A percentile compares a stretch with the other conserved stretches of the same genome.
These are phyloP conservation scores for Cephonodes hylas DNA, from an alignment of 2,888 invertebrate genomes.

Conservation along the genomic window DNA sequence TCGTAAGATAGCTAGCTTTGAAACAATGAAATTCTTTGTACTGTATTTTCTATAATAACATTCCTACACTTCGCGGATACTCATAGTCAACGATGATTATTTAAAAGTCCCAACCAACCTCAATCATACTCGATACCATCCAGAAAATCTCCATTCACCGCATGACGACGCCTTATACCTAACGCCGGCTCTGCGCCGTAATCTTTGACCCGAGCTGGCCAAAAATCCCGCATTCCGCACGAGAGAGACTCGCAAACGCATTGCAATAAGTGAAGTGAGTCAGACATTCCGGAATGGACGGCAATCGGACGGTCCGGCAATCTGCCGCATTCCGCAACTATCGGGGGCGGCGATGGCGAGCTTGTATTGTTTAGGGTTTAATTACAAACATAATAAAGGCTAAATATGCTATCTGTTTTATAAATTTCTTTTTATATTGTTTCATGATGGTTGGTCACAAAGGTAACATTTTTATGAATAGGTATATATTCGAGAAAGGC, in stretches of 20 bases:
- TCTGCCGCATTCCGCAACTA: conserved; percentile 62
- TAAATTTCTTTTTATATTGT: no score
- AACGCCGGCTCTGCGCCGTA: background rate
- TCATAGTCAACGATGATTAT: no score
- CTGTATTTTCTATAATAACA: no score
- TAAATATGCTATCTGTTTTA: background rate
- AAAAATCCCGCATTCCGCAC: conserved; percentile 66
- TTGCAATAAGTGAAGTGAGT: conserved; percentile 79
- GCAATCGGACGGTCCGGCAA: conserved; percentile 66
- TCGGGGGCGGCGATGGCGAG: background rate
- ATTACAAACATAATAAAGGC: background rate
- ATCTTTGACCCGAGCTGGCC: conserved; percentile 21
- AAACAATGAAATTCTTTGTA: no score
- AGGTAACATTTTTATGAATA: no score
- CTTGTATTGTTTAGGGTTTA: background rate
- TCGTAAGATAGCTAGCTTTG: no score
- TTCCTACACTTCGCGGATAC: no score
- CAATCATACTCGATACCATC: background rate
- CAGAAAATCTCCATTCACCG: background rate
- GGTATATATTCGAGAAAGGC: no score
- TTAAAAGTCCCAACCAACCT: no score
- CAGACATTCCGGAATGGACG: conserved; percentile 62
- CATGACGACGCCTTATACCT: background rate
- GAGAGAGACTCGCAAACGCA: conserved; percentile 59
- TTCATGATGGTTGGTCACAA: no score